phyloP scores from a whole-genome alignment of 1,140 invertebrate species.

The Calliopsis andreniformis region DNA sequence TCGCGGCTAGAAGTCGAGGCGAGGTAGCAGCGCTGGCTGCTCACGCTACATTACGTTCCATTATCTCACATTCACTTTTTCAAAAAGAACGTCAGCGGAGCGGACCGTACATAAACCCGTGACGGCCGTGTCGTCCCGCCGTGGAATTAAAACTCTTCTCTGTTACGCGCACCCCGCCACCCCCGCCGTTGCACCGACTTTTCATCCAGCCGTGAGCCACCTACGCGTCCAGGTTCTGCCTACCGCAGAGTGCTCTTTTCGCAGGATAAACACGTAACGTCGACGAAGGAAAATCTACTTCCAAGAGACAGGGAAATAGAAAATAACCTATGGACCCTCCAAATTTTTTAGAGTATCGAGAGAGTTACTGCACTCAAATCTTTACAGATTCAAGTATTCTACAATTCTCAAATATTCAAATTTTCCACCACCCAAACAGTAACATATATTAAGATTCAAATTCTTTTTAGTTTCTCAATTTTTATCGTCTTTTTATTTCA shows the following conservation, averaged over 20 bases:
- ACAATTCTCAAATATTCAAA: no score
- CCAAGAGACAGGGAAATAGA: conserved; percentile 74
- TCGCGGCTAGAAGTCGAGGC: conserved; percentile 32
- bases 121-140: conserved; percentile 14
- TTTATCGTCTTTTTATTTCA: no score
- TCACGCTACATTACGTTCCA: conserved; percentile 67
- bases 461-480: no score
- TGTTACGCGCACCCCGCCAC: conserved; percentile 27
- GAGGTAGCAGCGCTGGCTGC: conserved; percentile 40
- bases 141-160: conserved; percentile 57
- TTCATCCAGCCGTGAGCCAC: conserved; percentile 45
- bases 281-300: conserved; percentile 73
- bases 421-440: no score
- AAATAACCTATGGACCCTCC: conserved; percentile 70
- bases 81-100: conserved; percentile 46
- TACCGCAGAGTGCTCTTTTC: conserved; percentile 70
- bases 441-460: no score
- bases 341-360: no score
- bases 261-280: conserved; percentile 70
- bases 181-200: conserved; percentile 8
- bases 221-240: conserved; percentile 66
- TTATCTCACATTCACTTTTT: conserved; percentile 67
- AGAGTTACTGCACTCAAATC: no score
- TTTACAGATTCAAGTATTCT: no score
- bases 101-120: conserved; percentile 42